Conservation (phyloP, 23 tunicate species). For the Ascidia mentula region DNA sequence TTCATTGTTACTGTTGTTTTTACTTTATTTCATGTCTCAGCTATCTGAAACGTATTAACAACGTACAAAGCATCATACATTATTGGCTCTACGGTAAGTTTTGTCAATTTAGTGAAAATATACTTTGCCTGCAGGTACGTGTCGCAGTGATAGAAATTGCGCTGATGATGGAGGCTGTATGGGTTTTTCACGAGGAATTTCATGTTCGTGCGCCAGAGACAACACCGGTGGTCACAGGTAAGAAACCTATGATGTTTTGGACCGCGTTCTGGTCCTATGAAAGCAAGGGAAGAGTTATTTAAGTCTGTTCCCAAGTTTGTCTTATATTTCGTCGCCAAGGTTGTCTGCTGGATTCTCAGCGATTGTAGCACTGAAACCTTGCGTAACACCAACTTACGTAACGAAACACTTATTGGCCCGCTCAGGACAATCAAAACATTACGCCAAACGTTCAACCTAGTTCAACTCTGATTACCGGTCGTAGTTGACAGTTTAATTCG, state of each 20-base stretch:
- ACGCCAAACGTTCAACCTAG: not conserved
- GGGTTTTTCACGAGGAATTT: conserved; percentile 12
- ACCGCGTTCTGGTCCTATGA: not conserved
- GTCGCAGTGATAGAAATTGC: not conserved
- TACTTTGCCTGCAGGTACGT: not conserved
- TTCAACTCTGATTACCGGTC: not conserved
- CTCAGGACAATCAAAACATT: not conserved
- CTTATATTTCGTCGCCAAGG: not conserved
- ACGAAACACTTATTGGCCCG: not conserved
- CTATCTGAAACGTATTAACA: too few relatives aligned
- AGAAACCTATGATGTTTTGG: not conserved
- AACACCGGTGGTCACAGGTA: conserved; percentile 25
- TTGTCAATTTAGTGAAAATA: not conserved
- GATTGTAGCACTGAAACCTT: not conserved
- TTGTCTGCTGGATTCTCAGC: not conserved
- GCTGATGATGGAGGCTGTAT: conserved; percentile 14
- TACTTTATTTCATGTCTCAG: too few relatives aligned
- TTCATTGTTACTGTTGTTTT: too few relatives aligned
- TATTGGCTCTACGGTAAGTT: not conserved
- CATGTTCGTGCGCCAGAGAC: conserved; percentile 15
- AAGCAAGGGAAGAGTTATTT: not conserved
- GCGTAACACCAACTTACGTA: not conserved
- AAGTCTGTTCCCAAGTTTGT: not conserved
- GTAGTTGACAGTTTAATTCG: too few relatives aligned
- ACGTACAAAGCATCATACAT: not conserved